Percentiles rank a stretch among this genome's conserved stretches.
phyloP scores from a whole-genome alignment of 2,888 invertebrate genomes.

The Herminia tarsipennalis region DNA sequence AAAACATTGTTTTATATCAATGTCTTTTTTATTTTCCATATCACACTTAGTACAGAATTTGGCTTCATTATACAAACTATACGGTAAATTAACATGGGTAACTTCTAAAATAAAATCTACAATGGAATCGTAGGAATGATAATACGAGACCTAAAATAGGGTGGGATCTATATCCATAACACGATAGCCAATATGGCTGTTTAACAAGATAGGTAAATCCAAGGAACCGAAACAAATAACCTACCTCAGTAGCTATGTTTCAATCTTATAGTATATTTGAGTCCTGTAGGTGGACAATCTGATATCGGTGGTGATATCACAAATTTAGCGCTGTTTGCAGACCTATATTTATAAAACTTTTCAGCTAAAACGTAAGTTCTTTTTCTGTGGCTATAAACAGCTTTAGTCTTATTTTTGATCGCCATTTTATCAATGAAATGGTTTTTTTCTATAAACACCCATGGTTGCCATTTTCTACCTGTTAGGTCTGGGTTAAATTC shows the following conservation, averaged over 20 bases:
- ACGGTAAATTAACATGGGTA: constrained; percentile 69
- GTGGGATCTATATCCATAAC: constrained; percentile 60
- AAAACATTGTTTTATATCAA: constrained; percentile 45
- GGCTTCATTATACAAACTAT: constrained; percentile 65
- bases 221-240: constrained; percentile 49
- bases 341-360: constrained; percentile 76
- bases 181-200: constrained; percentile 41
- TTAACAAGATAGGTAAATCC: constrained; percentile 32
- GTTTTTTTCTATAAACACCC: constrained; percentile 80
- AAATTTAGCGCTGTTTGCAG: constrained; percentile 69
- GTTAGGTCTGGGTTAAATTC: constrained; percentile 76
- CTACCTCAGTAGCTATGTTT: constrained; percentile 68
- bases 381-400: constrained; percentile 73
- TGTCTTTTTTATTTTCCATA: constrained; percentile 63
- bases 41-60: constrained; percentile 76
- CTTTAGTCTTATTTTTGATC: constrained; percentile 67
- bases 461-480: constrained; percentile 82
- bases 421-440: constrained; percentile 80
- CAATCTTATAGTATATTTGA: constrained; percentile 78
- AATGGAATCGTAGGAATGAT: constrained; percentile 68
- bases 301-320: constrained; percentile 72
- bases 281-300: constrained; percentile 57
- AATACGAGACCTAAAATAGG: constrained; percentile 56
- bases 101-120: constrained; percentile 61
- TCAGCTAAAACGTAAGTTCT: constrained; percentile 71